A percentile compares a stretch with the other conserved stretches of the same genome.
These are phyloP conservation scores for Pygoscelis adeliae DNA, from an alignment of 2,113 vertebrate genomes.

Conservation along the genomic window DNA sequence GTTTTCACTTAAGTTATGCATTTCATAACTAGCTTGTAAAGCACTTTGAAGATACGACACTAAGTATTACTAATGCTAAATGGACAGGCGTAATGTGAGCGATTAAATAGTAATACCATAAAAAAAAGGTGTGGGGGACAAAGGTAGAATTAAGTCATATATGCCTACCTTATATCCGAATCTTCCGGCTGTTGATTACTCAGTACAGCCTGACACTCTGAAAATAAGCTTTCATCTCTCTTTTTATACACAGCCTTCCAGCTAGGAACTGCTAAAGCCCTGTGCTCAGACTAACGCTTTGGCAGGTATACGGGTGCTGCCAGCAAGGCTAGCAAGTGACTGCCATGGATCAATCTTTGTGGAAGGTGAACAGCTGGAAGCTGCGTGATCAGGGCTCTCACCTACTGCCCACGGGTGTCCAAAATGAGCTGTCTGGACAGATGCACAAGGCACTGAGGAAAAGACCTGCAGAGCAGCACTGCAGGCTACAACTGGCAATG, in stretches of 20 bases:
- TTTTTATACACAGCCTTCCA: background rate
- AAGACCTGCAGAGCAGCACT: background rate
- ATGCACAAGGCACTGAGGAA: background rate
- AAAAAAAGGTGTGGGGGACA: background rate
- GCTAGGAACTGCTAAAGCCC: background rate
- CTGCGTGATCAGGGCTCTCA: background rate
- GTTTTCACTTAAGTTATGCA: background rate
- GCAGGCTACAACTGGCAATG: background rate
- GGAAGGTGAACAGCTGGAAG: background rate
- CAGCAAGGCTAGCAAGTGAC: background rate
- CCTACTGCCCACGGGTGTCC: background rate
- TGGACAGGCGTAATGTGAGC: background rate
- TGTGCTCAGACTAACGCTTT: background rate
- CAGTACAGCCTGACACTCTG: background rate
- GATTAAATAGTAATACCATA: slow-evolving; percentile 17
- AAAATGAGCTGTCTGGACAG: background rate
- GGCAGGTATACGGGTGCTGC: background rate
- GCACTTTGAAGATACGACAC: background rate
- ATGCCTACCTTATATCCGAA: background rate
- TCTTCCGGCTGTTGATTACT: background rate
- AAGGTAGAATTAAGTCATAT: background rate
- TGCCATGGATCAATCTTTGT: background rate
- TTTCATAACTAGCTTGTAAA: slow-evolving; percentile 23
- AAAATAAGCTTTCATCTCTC: background rate
- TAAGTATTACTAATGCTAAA: background rate